Evolutionary conservation across 2,797 vertebrate genomes (phyloP).

Genomic region (Molossus molossus): DNA sequence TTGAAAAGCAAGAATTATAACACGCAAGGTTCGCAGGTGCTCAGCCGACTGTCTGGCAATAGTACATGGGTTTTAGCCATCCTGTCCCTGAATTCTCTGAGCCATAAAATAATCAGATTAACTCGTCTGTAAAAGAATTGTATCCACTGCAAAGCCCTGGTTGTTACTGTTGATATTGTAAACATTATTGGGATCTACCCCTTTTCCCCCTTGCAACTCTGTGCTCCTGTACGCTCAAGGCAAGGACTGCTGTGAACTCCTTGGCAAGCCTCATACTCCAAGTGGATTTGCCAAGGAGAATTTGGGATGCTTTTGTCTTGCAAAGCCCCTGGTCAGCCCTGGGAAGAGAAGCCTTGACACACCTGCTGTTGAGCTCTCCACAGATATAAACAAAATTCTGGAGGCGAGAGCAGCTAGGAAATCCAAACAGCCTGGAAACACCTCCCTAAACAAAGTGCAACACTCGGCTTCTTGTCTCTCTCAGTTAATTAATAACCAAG

Average conservation of each 20-base stretch:
- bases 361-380: not conserved
- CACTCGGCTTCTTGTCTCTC: slow-evolving; percentile 52
- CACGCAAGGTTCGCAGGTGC: not conserved
- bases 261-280: not conserved
- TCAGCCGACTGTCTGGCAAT: no score
- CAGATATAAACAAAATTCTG: slow-evolving; percentile 59
- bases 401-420: slow-evolving; percentile 71
- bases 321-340: not conserved
- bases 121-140: not conserved
- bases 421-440: not conserved
- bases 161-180: not conserved
- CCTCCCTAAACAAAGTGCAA: slow-evolving; percentile 41
- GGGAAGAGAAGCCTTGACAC: not conserved
- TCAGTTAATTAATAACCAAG: slow-evolving; percentile 76
- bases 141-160: not conserved
- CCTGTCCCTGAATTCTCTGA: not conserved
- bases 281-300: not conserved
- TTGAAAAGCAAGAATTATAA: not conserved
- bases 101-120: not conserved
- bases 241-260: not conserved
- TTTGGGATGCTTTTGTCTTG: not conserved
- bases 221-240: not conserved
- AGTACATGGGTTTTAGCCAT: not conserved
- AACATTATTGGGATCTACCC: not conserved
- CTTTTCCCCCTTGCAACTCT: not conserved